Conservation (phyloP, 2,888 invertebrate species). For the Stictocephala bisonia region DNA sequence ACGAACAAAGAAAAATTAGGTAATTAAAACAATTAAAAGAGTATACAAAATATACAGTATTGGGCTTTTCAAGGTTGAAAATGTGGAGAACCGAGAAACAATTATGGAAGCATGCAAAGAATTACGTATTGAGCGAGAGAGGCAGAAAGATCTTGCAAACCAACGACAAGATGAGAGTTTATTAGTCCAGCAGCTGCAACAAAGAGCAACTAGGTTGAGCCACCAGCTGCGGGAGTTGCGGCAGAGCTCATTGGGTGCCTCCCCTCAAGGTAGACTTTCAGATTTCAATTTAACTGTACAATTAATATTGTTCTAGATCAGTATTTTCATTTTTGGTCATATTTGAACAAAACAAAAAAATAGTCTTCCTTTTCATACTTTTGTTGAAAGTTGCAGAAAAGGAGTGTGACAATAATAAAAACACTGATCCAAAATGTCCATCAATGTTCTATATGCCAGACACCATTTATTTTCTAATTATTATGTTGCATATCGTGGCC, state of each 20-base stretch:
- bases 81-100: constrained; percentile 73
- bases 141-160: constrained; percentile 68
- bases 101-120: constrained; percentile 68
- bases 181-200: constrained; percentile 67
- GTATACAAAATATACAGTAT: too few species aligned
- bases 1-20: too few species aligned
- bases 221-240: constrained; percentile 74
- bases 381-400: too few species aligned
- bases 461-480: too few species aligned
- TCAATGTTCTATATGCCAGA: too few species aligned
- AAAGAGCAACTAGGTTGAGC: constrained; percentile 72
- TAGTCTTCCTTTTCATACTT: too few species aligned
- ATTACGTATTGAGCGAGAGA: constrained; percentile 70
- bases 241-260: constrained; percentile 69
- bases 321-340: neutral
- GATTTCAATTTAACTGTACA: neutral
- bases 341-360: neutral
- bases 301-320: neutral
- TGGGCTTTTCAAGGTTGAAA: too few species aligned
- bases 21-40: too few species aligned
- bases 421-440: too few species aligned
- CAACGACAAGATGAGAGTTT: constrained; percentile 71
- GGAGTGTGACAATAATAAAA: too few species aligned
- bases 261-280: constrained; percentile 71
- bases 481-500: too few species aligned